Percentiles rank a stretch among this genome's conserved stretches.
These are phyloP conservation scores for Progne subis DNA, from an alignment of 2,113 vertebrate genomes.

Conservation along the genomic window DNA sequence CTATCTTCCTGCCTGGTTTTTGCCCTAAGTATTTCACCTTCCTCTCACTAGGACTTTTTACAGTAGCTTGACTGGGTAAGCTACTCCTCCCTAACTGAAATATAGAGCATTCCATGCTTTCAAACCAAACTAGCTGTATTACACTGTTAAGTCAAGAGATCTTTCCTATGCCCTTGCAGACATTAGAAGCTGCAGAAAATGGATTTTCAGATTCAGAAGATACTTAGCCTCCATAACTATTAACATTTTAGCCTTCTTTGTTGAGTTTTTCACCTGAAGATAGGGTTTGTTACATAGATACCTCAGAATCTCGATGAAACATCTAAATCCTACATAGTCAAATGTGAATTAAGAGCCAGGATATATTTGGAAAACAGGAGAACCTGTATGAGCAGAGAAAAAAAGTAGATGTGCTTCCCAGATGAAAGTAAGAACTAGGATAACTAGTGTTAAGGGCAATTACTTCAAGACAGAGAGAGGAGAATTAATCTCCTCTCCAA, in stretches of 20 bases:
- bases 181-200: neutral
- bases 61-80: neutral
- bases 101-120: neutral
- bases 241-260: neutral
- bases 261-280: neutral
- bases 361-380: neutral
- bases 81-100: neutral
- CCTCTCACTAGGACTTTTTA: neutral
- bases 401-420: neutral
- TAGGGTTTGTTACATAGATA: neutral
- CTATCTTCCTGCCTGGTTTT: neutral
- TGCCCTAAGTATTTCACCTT: neutral
- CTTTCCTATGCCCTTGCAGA: neutral
- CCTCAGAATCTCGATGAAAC: neutral
- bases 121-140: neutral
- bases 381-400: neutral
- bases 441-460: neutral
- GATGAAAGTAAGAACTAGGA: neutral
- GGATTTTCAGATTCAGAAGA: neutral
- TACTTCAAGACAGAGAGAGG: neutral
- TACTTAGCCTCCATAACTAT: neutral
- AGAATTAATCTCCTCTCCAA: neutral
- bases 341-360: neutral
- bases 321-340: neutral
- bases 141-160: neutral